Evolutionary conservation across 2,113 vertebrate genomes (phyloP).

Genomic region (Tapirus terrestris): DNA sequence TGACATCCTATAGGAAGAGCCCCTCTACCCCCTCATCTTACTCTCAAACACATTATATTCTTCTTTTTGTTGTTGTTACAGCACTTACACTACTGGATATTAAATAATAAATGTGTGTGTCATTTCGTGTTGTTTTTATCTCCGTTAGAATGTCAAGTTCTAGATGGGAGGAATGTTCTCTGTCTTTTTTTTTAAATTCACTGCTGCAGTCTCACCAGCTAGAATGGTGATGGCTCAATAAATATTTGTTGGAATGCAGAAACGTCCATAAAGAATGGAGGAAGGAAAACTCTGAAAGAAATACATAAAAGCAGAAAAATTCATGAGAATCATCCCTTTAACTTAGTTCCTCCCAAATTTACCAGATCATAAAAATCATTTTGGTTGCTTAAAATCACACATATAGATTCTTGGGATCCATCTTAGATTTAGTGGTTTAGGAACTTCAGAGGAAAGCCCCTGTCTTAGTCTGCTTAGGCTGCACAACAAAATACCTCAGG

Average conservation of each 20-base stretch:
- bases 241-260: background rate
- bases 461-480: background rate
- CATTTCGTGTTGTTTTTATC: background rate
- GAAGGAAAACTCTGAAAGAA: background rate
- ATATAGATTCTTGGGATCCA: background rate
- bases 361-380: background rate
- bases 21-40: rapidly evolving
- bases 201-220: background rate
- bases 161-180: background rate
- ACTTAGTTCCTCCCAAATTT: background rate
- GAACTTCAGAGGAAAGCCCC: background rate
- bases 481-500: background rate
- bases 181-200: conserved; percentile 1
- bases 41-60: background rate
- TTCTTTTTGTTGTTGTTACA: background rate
- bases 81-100: background rate
- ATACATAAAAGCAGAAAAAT: background rate
- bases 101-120: background rate
- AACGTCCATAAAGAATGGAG: background rate
- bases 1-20: background rate
- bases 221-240: background rate
- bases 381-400: background rate
- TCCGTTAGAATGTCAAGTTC: background rate
- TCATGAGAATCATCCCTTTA: background rate
- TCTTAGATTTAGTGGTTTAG: background rate